These are phyloP conservation scores for Embidobia sp. DNA, from an alignment of 2,888 invertebrate species.

Conservation along the genomic window DNA sequence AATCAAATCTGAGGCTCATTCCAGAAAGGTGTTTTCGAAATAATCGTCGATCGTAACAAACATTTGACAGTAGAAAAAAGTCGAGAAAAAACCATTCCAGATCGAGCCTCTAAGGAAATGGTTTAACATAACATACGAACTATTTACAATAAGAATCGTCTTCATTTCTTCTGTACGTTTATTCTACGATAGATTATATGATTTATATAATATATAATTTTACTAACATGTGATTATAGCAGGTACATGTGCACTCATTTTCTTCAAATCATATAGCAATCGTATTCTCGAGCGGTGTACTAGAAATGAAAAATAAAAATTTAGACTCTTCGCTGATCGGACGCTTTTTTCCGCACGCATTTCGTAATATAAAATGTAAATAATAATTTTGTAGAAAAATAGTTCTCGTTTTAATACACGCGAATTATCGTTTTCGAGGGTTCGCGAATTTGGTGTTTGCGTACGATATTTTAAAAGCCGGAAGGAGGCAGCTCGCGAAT, in stretches of 20 bases:
- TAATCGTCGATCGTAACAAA: no score
- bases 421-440: constrained; percentile 7
- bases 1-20: constrained; percentile 26
- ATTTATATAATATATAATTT: constrained; percentile 62
- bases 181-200: constrained; percentile 61
- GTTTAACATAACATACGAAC: constrained; percentile 52
- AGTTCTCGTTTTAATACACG: constrained; percentile 26
- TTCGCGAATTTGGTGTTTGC: background rate
- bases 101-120: constrained; percentile 17
- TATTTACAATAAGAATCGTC: constrained; percentile 37
- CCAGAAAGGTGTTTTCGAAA: constrained; percentile 19
- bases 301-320: constrained; percentile 15
- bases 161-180: constrained; percentile 40
- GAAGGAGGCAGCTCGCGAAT: no score
- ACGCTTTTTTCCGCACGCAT: constrained; percentile 20
- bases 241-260: constrained; percentile 63
- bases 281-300: no score
- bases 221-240: constrained; percentile 60
- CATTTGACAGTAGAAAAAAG: no score
- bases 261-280: no score
- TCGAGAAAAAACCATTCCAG: constrained; percentile 5
- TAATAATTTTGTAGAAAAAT: constrained; percentile 58
- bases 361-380: constrained; percentile 57
- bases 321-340: constrained; percentile 4
- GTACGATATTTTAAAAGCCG: no score